Evolutionary conservation across 1,140 invertebrate genomes (phyloP).

Genomic region (Eupeodes corollae): DNA sequence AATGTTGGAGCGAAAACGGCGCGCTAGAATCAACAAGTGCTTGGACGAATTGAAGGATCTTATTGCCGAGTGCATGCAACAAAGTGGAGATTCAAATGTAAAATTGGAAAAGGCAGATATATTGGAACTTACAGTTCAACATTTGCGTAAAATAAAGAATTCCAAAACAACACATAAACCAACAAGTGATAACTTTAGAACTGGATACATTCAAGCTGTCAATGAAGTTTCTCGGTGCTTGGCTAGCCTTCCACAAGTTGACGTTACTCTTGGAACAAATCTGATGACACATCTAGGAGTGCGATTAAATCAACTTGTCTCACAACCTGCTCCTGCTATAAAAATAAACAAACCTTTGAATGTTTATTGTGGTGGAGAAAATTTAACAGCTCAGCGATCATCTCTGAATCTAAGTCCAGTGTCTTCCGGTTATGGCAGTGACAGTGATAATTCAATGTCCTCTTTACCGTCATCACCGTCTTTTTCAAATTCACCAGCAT

Average conservation of each 20-base stretch:
- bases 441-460: constrained; percentile 12
- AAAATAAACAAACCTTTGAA: constrained; percentile 17
- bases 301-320: constrained; percentile 53
- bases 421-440: constrained; percentile 34
- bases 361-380: constrained; percentile 16
- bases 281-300: constrained; percentile 79
- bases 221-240: constrained; percentile 82
- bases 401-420: constrained; percentile 20
- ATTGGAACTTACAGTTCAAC: constrained; percentile 85
- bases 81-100: constrained; percentile 67
- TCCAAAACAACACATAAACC: constrained; percentile 12
- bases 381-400: constrained; percentile 5
- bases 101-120: constrained; percentile 96
- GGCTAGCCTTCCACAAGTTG: constrained; percentile 67
- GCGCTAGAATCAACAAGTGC: constrained; percentile 89
- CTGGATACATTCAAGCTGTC: constrained; percentile 84
- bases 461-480: constrained; percentile 2
- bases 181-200: constrained; percentile 50
- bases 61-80: constrained; percentile 74
- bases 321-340: constrained; percentile 6
- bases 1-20: constrained; percentile 84
- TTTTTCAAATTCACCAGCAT: background rate
- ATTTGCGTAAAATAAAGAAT: constrained; percentile 71
- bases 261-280: constrained; percentile 70
- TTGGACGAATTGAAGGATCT: constrained; percentile 87